A percentile compares a stretch with the other conserved stretches of the same genome.
These are phyloP conservation scores for Saturnia pavonia DNA, from an alignment of 2,888 invertebrate genomes.

Conservation along the genomic window DNA sequence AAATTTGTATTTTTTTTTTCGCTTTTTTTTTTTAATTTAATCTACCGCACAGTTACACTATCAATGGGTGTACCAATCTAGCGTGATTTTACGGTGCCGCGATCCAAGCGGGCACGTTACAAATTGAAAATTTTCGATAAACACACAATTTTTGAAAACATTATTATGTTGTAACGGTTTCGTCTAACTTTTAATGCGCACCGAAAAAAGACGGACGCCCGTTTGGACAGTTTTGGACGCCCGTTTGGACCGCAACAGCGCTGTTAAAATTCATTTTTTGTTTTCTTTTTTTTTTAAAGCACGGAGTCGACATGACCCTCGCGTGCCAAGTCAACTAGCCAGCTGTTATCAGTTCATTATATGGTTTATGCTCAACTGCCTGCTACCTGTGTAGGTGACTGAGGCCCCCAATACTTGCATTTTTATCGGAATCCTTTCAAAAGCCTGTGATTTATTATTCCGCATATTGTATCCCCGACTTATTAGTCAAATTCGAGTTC, in stretches of 20 bases:
- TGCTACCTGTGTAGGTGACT: constrained; percentile 39
- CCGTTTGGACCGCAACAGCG: constrained; percentile 6
- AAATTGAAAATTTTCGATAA: constrained; percentile 12
- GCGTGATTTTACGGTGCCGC: constrained; percentile 39
- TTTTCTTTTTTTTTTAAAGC: constrained; percentile 43
- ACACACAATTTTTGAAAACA: background rate
- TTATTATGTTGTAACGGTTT: no score
- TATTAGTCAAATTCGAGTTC: constrained; percentile 71
- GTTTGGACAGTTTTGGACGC: no score
- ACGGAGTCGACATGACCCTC: constrained; percentile 40
- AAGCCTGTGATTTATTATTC: constrained; percentile 62
- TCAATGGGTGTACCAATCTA: constrained; percentile 44
- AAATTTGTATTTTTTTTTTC: constrained; percentile 23
- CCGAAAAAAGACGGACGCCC: background rate
- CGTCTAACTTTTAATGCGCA: no score
- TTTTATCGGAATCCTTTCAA: constrained; percentile 55
- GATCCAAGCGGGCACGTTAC: constrained; percentile 28
- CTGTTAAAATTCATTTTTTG: constrained; percentile 30
- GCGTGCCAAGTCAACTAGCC: constrained; percentile 40
- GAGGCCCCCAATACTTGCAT: constrained; percentile 58
- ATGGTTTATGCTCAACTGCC: constrained; percentile 43
- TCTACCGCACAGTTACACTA: constrained; percentile 44
- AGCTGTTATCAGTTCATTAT: constrained; percentile 37
- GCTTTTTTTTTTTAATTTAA: constrained; percentile 13
- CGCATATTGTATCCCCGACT: constrained; percentile 68